Evolutionary conservation across 2,888 invertebrate species (phyloP).

Genomic region (Ophioninae sp.): DNA sequence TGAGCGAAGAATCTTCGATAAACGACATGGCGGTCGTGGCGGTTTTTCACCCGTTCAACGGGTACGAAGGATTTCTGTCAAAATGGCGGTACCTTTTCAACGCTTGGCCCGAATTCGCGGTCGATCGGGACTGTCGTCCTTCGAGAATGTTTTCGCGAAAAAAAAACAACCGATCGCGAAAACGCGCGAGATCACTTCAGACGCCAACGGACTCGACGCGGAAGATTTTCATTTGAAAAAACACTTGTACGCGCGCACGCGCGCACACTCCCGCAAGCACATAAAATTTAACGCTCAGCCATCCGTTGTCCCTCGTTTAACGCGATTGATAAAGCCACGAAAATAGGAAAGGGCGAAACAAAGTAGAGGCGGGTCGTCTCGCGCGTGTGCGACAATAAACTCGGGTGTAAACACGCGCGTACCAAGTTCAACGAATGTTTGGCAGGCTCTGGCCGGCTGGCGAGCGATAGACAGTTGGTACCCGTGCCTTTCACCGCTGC

Average conservation of each 20-base stretch:
- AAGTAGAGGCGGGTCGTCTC: background rate
- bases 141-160: background rate
- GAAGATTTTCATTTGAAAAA: background rate
- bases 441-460: slow-evolving; percentile 37
- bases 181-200: background rate
- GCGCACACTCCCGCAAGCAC: background rate
- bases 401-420: slow-evolving; percentile 4
- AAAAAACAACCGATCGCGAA: slow-evolving; percentile 25
- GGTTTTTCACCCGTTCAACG: too few species aligned
- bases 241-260: background rate
- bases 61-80: too few species aligned
- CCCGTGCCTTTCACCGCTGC: slow-evolving; percentile 49
- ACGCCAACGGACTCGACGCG: background rate
- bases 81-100: background rate
- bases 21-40: too few species aligned
- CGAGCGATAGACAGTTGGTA: slow-evolving; percentile 53
- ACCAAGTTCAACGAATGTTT: slow-evolving; percentile 39
- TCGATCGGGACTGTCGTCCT: background rate
- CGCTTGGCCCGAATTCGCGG: background rate
- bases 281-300: background rate
- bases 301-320: background rate
- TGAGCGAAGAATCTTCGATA: too few species aligned
- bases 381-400: slow-evolving; percentile 3
- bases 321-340: background rate
- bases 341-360: background rate